Evolutionary conservation across 2,113 vertebrate genomes (phyloP), one percentile per base, ranked within the genome.

Genomic region (Notechis scutatus): DNA sequence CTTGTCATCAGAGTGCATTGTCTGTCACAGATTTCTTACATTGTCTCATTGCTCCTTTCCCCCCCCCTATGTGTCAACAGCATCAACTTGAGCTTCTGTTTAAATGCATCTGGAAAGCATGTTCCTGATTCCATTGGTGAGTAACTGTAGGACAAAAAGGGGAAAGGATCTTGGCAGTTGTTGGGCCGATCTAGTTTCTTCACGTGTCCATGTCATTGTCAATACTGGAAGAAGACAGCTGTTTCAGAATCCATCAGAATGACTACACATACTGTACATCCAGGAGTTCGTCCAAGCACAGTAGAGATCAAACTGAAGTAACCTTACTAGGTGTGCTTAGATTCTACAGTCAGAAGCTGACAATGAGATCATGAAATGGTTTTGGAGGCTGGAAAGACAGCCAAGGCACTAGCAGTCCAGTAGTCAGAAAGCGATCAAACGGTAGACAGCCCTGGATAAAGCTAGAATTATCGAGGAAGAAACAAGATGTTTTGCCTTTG

Each of bases 61-160:
- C 1, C 3, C 4, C 94, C 12, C 64, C 95, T 10, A 96, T 91
- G 29, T 97, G 95, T 95, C 95, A 90, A 94, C 97, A 99, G 99
- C 93, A 98, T 99, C 97, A 99, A 98, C 97, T 97, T 99, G 93
- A 99, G 98, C 96, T 99, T 98, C 97, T 99, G 99, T 96, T 97
- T 99, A 95, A 98, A 98, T 55, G 98, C 98, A 88, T 98, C 98
- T 92, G 99, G 99, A 95, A 99, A 98, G 93, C 98, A 99, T 15
- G 98, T 99, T 92, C 98, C 98, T 69, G 96, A 96, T 92, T 88
- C 97, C 69, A 97, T 99, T 64, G 98, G 99, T 99, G 96, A 99
- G 98, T 94, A 56, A 24, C 1, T 20, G 24, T 5, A 29, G 21
- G 29, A 24, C 23, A 15, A 24, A 47, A 11, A 0, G 34, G 7